Evolutionary conservation across 2,113 vertebrate genomes (phyloP).

Genomic region (Petromus typicus): DNA sequence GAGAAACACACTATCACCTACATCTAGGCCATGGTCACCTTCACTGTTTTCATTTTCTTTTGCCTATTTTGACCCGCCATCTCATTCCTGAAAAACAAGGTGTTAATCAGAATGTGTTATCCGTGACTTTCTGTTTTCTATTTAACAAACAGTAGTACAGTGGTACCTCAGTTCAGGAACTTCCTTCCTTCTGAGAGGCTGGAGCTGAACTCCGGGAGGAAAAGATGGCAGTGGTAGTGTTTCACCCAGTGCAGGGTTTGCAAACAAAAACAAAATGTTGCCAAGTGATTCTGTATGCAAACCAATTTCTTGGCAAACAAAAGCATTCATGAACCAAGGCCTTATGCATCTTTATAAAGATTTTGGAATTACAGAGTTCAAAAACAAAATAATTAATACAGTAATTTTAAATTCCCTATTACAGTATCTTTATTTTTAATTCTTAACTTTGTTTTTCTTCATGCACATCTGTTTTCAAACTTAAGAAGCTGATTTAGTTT

Average conservation of each 20-base stretch:
- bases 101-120: neutral
- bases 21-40: neutral
- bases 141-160: neutral
- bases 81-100: neutral
- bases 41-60: neutral
- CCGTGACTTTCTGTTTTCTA: neutral
- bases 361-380: neutral
- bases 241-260: neutral
- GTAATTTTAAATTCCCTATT: neutral
- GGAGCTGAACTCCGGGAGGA: too few relatives aligned
- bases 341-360: neutral
- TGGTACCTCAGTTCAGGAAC: neutral
- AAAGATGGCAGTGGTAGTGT: neutral
- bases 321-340: neutral
- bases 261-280: neutral
- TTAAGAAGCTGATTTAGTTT: neutral
- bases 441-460: neutral
- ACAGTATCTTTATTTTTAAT: slow-evolving; percentile 21
- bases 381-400: neutral
- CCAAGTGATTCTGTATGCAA: neutral
- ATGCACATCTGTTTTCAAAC: neutral
- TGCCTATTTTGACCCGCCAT: neutral
- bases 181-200: neutral
- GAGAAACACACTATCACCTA: neutral
- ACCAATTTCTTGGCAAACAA: neutral